Percentiles rank a stretch among this genome's conserved stretches.
Conservation (phyloP, 2,888 invertebrate species). For the Bunonema sp. region DNA sequence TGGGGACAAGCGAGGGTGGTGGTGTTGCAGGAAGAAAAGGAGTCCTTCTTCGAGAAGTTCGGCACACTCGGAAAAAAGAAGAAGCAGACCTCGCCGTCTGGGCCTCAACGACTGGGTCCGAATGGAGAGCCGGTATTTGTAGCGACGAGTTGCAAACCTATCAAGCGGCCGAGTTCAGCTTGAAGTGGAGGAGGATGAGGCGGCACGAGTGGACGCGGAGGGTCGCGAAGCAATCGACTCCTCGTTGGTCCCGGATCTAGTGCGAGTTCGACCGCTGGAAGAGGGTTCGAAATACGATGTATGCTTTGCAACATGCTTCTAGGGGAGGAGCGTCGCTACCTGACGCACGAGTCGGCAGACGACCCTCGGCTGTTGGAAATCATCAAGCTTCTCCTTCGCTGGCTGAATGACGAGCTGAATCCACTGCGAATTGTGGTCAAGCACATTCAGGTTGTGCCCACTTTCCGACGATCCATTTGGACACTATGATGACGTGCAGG, state of each 20-base stretch:
- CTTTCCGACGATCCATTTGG: not conserved
- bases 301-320: slow-evolving; percentile 3
- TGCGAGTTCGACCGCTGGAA: slow-evolving; percentile 49
- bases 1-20: too few relatives aligned
- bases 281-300: slow-evolving; percentile 51
- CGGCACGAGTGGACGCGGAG: slow-evolving; percentile 39
- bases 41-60: too few relatives aligned
- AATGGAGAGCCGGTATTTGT: too few relatives aligned
- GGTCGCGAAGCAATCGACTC: slow-evolving; percentile 41
- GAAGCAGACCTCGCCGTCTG: too few relatives aligned
- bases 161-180: too few relatives aligned
- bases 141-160: too few relatives aligned
- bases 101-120: too few relatives aligned
- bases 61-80: too few relatives aligned
- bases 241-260: slow-evolving; percentile 25
- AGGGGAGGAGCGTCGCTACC: slow-evolving; percentile 86
- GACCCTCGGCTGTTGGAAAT: slow-evolving; percentile 57
- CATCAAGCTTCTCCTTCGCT: slow-evolving; percentile 62
- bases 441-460: not conserved
- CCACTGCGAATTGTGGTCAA: slow-evolving; percentile 80
- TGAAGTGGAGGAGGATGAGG: too few relatives aligned
- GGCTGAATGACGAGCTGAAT: slow-evolving; percentile 95
- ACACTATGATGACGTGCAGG: slow-evolving; percentile 65
- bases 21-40: too few relatives aligned
- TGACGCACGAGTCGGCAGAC: slow-evolving; percentile 71